These are phyloP conservation scores for Morus bassanus DNA, from an alignment of 2,797 vertebrate species.

Conservation along the genomic window DNA sequence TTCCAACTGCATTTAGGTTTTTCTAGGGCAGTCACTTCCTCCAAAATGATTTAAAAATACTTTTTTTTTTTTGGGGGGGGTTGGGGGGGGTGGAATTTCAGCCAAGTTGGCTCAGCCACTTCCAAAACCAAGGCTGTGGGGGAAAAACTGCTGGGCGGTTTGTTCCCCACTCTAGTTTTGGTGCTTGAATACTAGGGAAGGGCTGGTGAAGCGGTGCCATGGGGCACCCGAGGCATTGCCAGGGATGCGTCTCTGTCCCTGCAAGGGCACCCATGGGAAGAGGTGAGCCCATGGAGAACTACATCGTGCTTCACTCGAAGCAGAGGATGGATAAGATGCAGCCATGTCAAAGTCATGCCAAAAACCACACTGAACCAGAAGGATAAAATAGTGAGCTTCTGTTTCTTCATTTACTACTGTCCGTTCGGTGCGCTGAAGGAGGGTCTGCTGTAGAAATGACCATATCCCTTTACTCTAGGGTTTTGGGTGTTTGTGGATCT, in stretches of 20 bases:
- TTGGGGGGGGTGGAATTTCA: background rate
- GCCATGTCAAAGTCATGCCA: background rate
- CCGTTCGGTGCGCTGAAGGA: background rate
- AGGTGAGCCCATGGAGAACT: background rate
- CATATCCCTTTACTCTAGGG: background rate
- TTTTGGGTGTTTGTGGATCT: background rate
- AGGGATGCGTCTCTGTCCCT: background rate
- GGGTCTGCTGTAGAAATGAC: background rate
- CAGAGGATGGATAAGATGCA: background rate
- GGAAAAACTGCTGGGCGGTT: background rate
- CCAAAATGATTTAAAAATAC: background rate
- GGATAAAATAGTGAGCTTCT: background rate
- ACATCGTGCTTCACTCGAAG: background rate
- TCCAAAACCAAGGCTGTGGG: background rate
- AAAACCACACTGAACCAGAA: background rate
- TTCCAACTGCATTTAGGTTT: background rate
- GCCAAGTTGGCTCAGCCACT: background rate
- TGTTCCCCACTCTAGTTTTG: background rate
- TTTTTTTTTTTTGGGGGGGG: too few species aligned
- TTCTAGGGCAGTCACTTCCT: background rate
- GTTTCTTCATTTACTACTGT: background rate
- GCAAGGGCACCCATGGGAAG: background rate
- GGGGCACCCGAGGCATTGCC: rapidly evolving
- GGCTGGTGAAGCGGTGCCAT: background rate
- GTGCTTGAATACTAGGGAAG: background rate